Evolutionary conservation across 2,797 vertebrate species (phyloP), one percentile per base, ranked within the genome.

Genomic region (Pelodytes ibericus): DNA sequence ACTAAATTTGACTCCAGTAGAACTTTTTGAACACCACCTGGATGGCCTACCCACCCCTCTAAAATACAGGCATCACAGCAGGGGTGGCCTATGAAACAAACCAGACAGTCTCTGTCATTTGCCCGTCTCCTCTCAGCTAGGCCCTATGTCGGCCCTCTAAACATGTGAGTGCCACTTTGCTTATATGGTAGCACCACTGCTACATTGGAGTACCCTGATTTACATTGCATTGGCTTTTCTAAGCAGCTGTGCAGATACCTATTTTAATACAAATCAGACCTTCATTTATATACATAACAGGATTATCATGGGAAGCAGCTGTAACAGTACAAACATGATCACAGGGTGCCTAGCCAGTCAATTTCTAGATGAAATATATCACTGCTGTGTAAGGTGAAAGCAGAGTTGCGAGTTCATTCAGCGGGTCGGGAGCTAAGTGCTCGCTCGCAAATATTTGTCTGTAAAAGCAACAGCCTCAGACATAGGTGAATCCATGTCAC

Each of bases 221-320:
- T 13, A 16, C 41, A 13, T 9, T 16, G 41, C 41, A 24, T 53
- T 53, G n/a, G n/a, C 44, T 66, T 49, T 47, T 18, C 49, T 53
- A 29, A 33, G 47, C 29, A 69, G 66, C 47, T 56, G 66, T 56
- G 30, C 26, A 24, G 66, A 31, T 31, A 47, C 51, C 25, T 10
- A n/a, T 24, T 57, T 3, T 64, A 41, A 70, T 53, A 41, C 1
- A 33, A 27, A 51, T 3, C 41, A 22, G 47, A 41, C 16, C 31
- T 30, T 53, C 39, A 67, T 56, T 39, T 69, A 72, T 67, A 31
- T 30, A 53, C 69, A 72, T 71, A 71, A 77, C 70, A 59, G 22
- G 70, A 72, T 66, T 72, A 67, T 60, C 39, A 13, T 31, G 30
- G 57, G 25, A 61, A 75, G 58, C 74, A 75, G 74, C 44, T 69